Percentiles rank a stretch among this genome's conserved stretches.
Evolutionary conservation across 2,888 invertebrate species (phyloP).

Genomic region (Caenorhabditis drosophilae): DNA sequence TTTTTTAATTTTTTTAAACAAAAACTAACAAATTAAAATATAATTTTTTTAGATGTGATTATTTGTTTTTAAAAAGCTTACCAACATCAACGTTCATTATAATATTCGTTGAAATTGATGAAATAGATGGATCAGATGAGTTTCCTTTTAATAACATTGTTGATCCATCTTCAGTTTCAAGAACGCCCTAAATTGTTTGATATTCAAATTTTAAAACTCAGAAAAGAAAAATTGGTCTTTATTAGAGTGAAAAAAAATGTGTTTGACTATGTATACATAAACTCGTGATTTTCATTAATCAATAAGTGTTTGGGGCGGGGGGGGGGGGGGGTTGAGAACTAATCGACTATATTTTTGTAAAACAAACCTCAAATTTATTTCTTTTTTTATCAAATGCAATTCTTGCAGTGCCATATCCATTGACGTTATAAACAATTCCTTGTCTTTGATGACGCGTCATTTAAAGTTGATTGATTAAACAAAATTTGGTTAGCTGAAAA

Average conservation of each 20-base stretch:
- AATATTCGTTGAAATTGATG: conserved; percentile 8
- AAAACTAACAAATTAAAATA: background rate
- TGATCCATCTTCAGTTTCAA: conserved; percentile 32
- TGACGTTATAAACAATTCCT: conserved; percentile 36
- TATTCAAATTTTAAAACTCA: background rate
- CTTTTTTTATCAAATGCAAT: conserved; percentile 29
- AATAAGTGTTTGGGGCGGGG: no score
- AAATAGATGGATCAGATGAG: conserved; percentile 6
- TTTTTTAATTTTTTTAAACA: conserved; percentile 1
- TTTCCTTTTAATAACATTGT: conserved; percentile 33
- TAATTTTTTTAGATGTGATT: no score
- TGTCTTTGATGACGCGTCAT: conserved; percentile 36
- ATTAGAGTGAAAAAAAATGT: no score
- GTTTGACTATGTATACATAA: no score
- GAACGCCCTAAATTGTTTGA: conserved; percentile 14
- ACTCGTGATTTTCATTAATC: no score
- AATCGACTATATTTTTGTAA: no score
- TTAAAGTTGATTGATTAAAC: no score
- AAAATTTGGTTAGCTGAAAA: no score
- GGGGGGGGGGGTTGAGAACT: no score
- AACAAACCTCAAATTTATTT: conserved; percentile 29
- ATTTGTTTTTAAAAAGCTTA: conserved; percentile 9
- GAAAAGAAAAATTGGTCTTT: background rate
- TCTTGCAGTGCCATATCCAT: conserved; percentile 32
- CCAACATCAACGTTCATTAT: conserved; percentile 35